A percentile compares a stretch with the other conserved stretches of the same genome.
phyloP scores from a whole-genome alignment of 2,888 invertebrate genomes.

The Orthonychiurus folsomi region DNA sequence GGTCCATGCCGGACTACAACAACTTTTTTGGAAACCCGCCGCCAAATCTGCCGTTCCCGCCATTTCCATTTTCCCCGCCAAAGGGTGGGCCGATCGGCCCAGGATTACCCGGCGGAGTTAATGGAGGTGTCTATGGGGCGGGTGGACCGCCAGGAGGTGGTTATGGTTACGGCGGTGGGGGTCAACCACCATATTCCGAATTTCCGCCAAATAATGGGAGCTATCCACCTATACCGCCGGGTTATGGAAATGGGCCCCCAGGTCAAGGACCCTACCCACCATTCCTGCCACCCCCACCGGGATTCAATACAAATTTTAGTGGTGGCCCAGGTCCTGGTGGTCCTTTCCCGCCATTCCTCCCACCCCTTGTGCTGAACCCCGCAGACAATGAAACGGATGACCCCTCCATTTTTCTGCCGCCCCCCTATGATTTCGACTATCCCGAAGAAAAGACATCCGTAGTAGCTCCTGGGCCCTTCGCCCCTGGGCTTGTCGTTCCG shows the following conservation, averaged over 20 bases:
- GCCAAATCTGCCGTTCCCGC: conserved; percentile 2
- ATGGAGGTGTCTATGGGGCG: conserved; percentile 1
- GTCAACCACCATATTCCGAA: neutral
- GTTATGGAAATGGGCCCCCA: neutral
- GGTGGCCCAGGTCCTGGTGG: conserved; percentile 37
- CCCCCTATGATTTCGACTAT: conserved; percentile 72
- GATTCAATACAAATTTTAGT: conserved; percentile 5
- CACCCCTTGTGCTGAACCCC: conserved; percentile 42
- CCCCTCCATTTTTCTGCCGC: conserved; percentile 82
- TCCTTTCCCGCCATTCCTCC: conserved; percentile 42
- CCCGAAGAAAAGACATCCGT: conserved; percentile 66
- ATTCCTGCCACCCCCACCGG: conserved; percentile 28
- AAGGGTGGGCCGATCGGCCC: conserved; percentile 16
- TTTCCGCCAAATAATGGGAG: neutral
- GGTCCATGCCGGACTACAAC: conserved; percentile 35
- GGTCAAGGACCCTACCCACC: neutral
- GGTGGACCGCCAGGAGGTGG: neutral
- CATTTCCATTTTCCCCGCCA: conserved; percentile 12
- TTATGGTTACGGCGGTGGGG: neutral
- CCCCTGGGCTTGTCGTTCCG: conserved; percentile 77
- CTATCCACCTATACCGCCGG: neutral
- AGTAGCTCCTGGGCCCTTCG: conserved; percentile 74
- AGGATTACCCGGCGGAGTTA: conserved; percentile 21
- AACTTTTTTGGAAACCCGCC: neutral
- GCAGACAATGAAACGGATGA: conserved; percentile 64